These are phyloP conservation scores for Vimba vimba DNA, from an alignment of 2,113 vertebrate genomes.

Conservation along the genomic window DNA sequence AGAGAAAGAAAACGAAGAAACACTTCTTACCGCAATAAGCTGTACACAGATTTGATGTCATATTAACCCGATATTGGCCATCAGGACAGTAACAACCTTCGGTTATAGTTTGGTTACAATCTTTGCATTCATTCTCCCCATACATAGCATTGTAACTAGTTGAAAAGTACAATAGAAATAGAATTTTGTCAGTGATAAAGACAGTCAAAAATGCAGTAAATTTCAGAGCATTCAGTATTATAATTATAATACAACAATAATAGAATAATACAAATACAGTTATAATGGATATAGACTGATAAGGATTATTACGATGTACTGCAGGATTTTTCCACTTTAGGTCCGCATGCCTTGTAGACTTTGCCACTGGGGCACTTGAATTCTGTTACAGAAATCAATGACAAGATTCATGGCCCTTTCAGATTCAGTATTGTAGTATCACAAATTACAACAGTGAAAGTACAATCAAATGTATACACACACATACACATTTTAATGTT, in stretches of 20 bases:
- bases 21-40: constrained; percentile 41
- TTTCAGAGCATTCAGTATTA: not conserved
- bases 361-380: constrained; percentile 75
- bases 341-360: constrained; percentile 83
- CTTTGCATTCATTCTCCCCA: not conserved
- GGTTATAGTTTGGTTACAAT: not conserved
- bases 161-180: not conserved
- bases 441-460: not conserved
- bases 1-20: not conserved
- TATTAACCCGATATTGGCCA: constrained; percentile 30
- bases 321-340: constrained; percentile 75
- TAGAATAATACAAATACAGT: no score
- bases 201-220: no score
- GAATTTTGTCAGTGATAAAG: not conserved
- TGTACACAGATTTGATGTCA: constrained; percentile 33
- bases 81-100: constrained; percentile 56
- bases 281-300: not conserved
- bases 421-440: not conserved
- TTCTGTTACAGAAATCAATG: constrained; percentile 65
- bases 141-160: constrained; percentile 44
- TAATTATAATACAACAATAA: not conserved
- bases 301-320: constrained; percentile 72
- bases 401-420: not conserved
- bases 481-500: not conserved
- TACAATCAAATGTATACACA: not conserved